Base-by-base conservation (phyloP, 2,797 vertebrate genomes). In the Hypotaenidia okinawae region DNA sequence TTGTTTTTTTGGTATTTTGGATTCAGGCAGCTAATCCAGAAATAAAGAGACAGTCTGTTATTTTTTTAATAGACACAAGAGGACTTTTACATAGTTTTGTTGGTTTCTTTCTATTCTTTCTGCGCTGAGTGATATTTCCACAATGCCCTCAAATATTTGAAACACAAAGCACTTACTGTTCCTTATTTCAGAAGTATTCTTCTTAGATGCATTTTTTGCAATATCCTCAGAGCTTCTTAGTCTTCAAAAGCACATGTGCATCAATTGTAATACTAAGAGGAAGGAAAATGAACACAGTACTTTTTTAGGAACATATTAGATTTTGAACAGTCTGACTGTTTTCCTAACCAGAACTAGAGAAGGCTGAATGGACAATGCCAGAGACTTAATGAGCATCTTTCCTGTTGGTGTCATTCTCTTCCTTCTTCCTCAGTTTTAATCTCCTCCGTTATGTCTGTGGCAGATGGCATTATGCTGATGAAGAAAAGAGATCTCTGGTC, bases 381-480 rank as follows among this genome's bases (percentile, higher is more conserved):
- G 24, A 62, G 47, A 76, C 43, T 62, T 93, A 89, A 84, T 41
- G 23, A 91, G 55, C 10, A 35, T 74, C 25, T 89, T 94, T 95
- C 24, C 41, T 67, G 33, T 84, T 86, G 47, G 52, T 51, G 37
- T 78, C 33, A 41, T 67, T 43, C 41, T 69, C 58, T 93, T 92
- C 67, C n/a, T 87, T 80, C 43, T 89, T 89, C 43, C 39, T 57
- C 27, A 61, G 14, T 63, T 95, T 94, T 64, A 63, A 84, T 87
- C 64, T 93, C 54, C 27, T 74, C 18, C 47, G 90, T 93, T 86
- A 74, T 82, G 16, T 57, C 68, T 85, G 57, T 84, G 64, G 41
- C 86, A 97, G 92, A 92, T 87, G 89, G 74, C 41, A 52, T 51
- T 69, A 54, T n/a, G 47, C 51, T 84, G 68, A 83, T 72, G 72